Conservation (phyloP, 2,888 invertebrate genomes). For the Notodonta dromedarius region DNA sequence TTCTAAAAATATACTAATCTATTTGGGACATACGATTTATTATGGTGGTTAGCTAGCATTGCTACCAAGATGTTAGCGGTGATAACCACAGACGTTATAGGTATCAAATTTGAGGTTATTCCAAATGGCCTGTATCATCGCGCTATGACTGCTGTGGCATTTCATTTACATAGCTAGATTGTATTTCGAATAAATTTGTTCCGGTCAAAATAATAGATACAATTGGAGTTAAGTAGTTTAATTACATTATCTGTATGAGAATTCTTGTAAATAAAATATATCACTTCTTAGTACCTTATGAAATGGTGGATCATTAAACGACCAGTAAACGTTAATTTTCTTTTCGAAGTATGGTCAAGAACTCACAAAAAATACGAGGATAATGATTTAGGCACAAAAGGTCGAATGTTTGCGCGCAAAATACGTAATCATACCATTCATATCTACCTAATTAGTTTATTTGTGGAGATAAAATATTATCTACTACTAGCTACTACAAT, state of each 20-base stretch:
- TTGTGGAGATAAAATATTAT: constrained; percentile 9
- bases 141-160: too few relatives aligned
- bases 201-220: too few relatives aligned
- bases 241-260: too few relatives aligned
- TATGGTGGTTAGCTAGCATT: neutral
- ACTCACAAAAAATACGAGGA: neutral
- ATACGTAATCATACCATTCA: constrained; percentile 7
- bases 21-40: neutral
- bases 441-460: constrained; percentile 11
- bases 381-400: neutral
- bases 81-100: too few relatives aligned
- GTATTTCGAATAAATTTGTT: too few relatives aligned
- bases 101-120: too few relatives aligned
- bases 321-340: neutral
- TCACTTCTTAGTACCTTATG: neutral
- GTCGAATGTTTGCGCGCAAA: constrained; percentile 7
- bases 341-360: neutral
- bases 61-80: neutral
- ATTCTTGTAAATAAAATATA: too few relatives aligned
- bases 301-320: neutral
- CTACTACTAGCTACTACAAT: constrained; percentile 10
- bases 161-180: too few relatives aligned
- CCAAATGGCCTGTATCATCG: too few relatives aligned
- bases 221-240: too few relatives aligned
- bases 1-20: neutral